Evolutionary conservation across 2,113 vertebrate species (phyloP).

Genomic region (Cochlearius cochlearius): DNA sequence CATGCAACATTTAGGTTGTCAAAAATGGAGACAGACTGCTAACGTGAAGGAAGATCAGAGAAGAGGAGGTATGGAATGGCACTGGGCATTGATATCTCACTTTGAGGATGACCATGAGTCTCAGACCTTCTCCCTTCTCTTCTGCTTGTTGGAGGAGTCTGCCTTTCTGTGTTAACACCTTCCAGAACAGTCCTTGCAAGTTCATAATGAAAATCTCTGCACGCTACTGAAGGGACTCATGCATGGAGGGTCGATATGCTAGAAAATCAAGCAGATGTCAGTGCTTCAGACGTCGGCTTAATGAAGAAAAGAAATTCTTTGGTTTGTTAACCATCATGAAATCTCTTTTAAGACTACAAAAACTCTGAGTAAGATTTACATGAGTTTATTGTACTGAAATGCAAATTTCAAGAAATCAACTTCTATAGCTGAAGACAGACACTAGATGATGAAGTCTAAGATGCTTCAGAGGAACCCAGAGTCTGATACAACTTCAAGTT

Average conservation of each 20-base stretch:
- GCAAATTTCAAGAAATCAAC: background rate
- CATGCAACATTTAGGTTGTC: background rate
- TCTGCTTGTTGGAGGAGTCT: background rate
- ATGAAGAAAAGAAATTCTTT: background rate
- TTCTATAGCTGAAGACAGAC: background rate
- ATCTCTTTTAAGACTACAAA: background rate
- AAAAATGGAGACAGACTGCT: background rate
- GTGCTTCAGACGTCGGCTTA: background rate
- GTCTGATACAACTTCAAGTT: background rate
- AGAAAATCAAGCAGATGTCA: background rate
- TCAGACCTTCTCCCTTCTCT: background rate
- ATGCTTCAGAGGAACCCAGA: background rate
- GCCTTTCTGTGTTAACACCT: background rate
- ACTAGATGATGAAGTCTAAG: background rate
- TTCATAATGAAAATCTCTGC: background rate
- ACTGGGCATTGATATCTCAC: background rate
- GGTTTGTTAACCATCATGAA: background rate
- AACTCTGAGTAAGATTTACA: background rate
- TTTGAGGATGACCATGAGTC: background rate
- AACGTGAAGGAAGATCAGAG: background rate
- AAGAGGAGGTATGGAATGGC: background rate
- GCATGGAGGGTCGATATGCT: rapidly evolving
- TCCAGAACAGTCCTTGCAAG: background rate
- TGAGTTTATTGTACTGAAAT: background rate
- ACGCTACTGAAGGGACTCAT: background rate